Percentiles rank a stretch among this genome's conserved stretches.
Conservation (phyloP, 2,113 vertebrate species). For the Heterocephalus glaber region DNA sequence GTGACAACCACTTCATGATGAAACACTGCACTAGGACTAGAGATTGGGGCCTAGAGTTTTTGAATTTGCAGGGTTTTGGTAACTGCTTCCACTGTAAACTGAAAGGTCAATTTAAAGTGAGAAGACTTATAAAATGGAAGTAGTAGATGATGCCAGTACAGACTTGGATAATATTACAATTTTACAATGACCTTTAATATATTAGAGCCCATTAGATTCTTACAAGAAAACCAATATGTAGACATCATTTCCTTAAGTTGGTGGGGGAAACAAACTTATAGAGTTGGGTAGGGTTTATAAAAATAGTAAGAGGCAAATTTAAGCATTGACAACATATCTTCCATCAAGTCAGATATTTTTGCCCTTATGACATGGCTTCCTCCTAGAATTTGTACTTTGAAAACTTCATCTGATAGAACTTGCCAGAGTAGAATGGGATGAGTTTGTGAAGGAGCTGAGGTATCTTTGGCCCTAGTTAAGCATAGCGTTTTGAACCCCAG, state of each 20-base stretch:
- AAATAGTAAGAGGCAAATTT: not conserved
- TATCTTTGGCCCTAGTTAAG: not conserved
- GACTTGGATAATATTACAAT: not conserved
- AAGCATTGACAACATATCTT: not conserved
- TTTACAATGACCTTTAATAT: not conserved
- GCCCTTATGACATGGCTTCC: not conserved
- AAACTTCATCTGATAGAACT: not conserved
- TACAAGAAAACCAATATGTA: not conserved
- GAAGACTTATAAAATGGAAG: not conserved
- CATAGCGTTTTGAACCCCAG: not conserved
- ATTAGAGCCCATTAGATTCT: not conserved
- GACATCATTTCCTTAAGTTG: not conserved
- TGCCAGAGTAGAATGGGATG: not conserved
- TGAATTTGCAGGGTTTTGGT: not conserved
- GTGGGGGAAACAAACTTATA: not conserved
- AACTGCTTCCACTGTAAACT: slow-evolving; percentile 37
- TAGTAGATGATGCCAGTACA: not conserved
- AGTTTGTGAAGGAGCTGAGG: not conserved
- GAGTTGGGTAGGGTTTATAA: not conserved
- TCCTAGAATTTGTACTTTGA: not conserved
- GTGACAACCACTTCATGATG: not conserved
- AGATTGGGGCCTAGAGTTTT: not conserved
- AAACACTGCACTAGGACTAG: not conserved
- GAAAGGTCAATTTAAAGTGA: not conserved
- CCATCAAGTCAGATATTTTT: slow-evolving; percentile 32